Base-by-base conservation (phyloP, 2,888 invertebrate species). In the Smittia aterrima region DNA sequence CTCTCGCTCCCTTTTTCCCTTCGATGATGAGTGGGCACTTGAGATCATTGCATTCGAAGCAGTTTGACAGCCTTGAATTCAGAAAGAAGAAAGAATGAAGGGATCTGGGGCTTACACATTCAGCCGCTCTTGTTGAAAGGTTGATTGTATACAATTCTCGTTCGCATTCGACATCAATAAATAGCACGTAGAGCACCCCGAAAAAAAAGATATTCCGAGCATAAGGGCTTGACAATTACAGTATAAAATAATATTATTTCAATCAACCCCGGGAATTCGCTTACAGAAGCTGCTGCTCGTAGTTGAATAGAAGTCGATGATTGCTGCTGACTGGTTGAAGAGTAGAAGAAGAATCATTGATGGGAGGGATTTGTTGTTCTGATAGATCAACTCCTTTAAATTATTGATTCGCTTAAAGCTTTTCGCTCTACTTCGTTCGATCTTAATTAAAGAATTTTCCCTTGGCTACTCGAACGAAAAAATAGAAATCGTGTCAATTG, bases 51-150 rank as follows among this genome's bases (percentile, higher is more conserved):
- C 70, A 70, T 70, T 54, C 40, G 54, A 70, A 70, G 53, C 16
- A 70, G 70, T 54, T 70, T 70, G 70, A 70, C 70, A 70, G 70
- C 70, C 70, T 70, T 70, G 70, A 70, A 70, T 27, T 54, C 18
- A 2, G 16, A 47, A n/a, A n/a, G n/a, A n/a, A 22, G 16, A 58
- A 18, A 58, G 20, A 58, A 11, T 18, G 18, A 58, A 58, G 58
- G 58, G 58, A 22, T 20, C 22, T 58, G 16, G 58, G 20, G 58
- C 58, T 58, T 58, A 58, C 20, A 22, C 53, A 16, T 58, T 40
- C 20, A 40, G 13, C 27, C 38, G 7, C 3, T 47, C 18, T 32
- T 32, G n/a, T 66, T 11, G 41, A 67, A 41, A 70, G 70, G 47
- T 53, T 70, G 70, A 47, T 70, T 70, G 25, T 53, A n/a, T 67